These are phyloP conservation scores for Chelon labrosus DNA, from an alignment of 2,797 vertebrate species.

Conservation along the genomic window DNA sequence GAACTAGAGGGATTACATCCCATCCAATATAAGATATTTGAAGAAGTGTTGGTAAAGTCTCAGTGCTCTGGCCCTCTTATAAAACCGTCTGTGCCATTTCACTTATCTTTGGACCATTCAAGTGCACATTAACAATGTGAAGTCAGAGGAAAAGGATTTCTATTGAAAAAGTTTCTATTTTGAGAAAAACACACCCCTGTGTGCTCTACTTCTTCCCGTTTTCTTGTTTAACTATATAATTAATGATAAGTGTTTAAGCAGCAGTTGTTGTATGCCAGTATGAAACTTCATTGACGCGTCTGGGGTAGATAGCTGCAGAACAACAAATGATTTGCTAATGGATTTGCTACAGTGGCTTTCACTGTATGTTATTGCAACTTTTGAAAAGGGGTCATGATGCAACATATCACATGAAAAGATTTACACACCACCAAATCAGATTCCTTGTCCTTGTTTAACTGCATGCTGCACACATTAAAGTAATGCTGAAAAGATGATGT, in stretches of 20 bases:
- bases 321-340: no score
- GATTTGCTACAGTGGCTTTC: no score
- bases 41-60: conserved; percentile 61
- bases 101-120: conserved; percentile 29
- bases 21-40: conserved; percentile 62
- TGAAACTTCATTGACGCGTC: background rate
- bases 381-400: background rate
- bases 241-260: conserved; percentile 10
- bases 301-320: background rate
- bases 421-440: background rate
- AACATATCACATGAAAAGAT: conserved; percentile 36
- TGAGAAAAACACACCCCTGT: no score
- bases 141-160: conserved; percentile 11
- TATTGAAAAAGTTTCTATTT: background rate
- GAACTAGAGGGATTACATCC: conserved; percentile 70
- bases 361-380: no score
- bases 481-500: conserved; percentile 35
- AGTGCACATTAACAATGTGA: conserved; percentile 24
- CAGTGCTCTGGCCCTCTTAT: conserved; percentile 19
- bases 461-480: background rate
- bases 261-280: background rate
- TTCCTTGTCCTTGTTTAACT: no score
- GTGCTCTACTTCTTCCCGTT: background rate
- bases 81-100: conserved; percentile 45
- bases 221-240: conserved; percentile 9